These are phyloP conservation scores for Gastrophryne carolinensis DNA, from an alignment of 2,797 vertebrate genomes.

Conservation along the genomic window DNA sequence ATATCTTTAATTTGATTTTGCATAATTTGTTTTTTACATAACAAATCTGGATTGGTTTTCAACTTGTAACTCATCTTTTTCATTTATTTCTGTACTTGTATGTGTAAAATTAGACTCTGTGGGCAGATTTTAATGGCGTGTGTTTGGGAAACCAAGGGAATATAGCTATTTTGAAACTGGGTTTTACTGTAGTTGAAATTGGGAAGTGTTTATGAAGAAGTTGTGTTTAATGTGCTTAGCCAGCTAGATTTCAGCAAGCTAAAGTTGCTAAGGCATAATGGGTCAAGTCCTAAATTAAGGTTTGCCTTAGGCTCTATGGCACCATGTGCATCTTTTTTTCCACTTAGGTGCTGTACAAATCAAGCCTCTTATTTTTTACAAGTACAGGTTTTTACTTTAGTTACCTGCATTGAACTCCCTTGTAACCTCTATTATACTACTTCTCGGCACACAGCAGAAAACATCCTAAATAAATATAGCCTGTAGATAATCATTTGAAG, in stretches of 20 bases:
- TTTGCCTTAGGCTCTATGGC: too few species aligned
- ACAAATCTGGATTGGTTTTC: too few species aligned
- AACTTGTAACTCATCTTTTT: background rate
- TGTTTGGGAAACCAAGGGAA: background rate
- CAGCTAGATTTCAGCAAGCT: constrained; percentile 3
- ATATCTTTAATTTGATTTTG: too few species aligned
- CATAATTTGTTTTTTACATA: too few species aligned
- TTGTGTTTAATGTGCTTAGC: constrained; percentile 12
- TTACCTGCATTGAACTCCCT: background rate
- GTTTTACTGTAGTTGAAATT: constrained; percentile 14
- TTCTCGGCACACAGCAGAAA: too few species aligned
- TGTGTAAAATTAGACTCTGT: background rate
- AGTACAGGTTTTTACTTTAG: background rate
- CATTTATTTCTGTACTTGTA: background rate
- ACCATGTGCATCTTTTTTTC: too few species aligned
- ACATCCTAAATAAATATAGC: too few species aligned
- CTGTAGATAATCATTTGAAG: too few species aligned
- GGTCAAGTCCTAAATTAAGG: constrained; percentile 23
- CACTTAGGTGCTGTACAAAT: too few species aligned
- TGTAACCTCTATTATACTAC: too few species aligned
- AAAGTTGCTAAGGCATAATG: background rate
- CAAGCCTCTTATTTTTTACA: too few species aligned
- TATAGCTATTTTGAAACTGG: constrained; percentile 18
- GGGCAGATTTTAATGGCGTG: background rate
- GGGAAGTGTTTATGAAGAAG: constrained; percentile 28